Evolutionary conservation across 2,797 vertebrate genomes (phyloP).

Genomic region (Sebastes alutus): DNA sequence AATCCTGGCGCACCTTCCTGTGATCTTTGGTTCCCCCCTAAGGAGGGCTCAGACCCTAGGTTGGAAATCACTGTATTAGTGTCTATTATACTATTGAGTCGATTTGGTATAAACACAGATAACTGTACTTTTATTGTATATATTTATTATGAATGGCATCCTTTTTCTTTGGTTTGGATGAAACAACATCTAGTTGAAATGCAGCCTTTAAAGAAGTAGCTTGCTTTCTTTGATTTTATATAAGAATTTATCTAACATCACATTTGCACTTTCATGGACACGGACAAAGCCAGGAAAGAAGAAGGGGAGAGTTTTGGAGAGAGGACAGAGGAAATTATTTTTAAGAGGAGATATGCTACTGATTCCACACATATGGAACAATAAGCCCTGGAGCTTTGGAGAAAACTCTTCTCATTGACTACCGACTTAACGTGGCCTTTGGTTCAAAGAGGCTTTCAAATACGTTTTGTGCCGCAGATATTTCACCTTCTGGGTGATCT

Average conservation of each 20-base stretch:
- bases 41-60: no score
- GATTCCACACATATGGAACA: conserved; percentile 65
- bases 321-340: conserved; percentile 73
- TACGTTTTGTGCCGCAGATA: conserved; percentile 8
- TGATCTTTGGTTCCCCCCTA: no score
- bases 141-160: neutral
- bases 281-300: conserved; percentile 11
- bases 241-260: neutral
- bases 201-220: neutral
- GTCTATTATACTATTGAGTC: neutral
- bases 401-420: conserved; percentile 27
- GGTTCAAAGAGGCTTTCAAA: conserved; percentile 47
- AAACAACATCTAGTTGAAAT: neutral
- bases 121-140: neutral
- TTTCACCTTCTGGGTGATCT: conserved; percentile 24
- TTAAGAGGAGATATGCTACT: conserved; percentile 49
- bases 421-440: conserved; percentile 15
- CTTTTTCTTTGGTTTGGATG: neutral
- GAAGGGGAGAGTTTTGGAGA: conserved; percentile 18
- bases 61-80: neutral
- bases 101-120: neutral
- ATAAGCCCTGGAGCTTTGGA: conserved; percentile 53
- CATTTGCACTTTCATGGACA: conserved; percentile 11
- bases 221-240: neutral
- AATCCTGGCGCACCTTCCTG: no score